These are phyloP conservation scores for Drosophila kuntzei DNA, from an alignment of 2,888 invertebrate species.

Conservation along the genomic window DNA sequence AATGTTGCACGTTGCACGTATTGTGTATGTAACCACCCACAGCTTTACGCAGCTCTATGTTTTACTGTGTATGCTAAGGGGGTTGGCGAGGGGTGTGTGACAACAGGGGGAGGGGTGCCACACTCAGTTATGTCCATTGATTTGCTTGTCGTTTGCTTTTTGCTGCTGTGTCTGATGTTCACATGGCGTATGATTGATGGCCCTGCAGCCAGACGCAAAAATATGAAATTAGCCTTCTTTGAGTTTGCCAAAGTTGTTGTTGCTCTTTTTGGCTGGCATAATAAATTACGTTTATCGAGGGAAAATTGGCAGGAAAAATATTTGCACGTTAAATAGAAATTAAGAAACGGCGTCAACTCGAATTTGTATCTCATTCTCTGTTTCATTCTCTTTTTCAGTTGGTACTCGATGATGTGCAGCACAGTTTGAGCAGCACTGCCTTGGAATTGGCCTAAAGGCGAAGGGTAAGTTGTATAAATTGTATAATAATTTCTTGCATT, in stretches of 20 bases:
- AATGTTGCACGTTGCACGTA: slow-evolving; percentile 15
- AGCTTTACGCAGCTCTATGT: slow-evolving; percentile 26
- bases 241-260: slow-evolving; percentile 30
- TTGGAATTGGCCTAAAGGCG: slow-evolving; percentile 14
- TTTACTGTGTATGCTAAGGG: background rate
- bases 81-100: background rate
- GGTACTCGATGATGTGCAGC: slow-evolving; percentile 24
- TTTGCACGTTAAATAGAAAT: slow-evolving; percentile 76
- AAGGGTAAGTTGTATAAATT: slow-evolving; percentile 33
- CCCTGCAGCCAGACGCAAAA: slow-evolving; percentile 68
- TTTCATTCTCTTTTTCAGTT: background rate
- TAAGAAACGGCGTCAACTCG: slow-evolving; percentile 45
- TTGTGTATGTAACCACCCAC: slow-evolving; percentile 48
- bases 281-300: slow-evolving; percentile 70
- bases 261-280: slow-evolving; percentile 39
- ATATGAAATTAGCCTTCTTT: slow-evolving; percentile 67
- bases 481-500: slow-evolving; percentile 38
- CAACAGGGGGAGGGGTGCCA: background rate
- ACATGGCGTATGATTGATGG: slow-evolving; percentile 81
- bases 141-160: slow-evolving; percentile 40
- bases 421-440: slow-evolving; percentile 28
- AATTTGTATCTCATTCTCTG: slow-evolving; percentile 5
- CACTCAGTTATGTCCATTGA: slow-evolving; percentile 41
- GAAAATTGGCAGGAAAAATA: slow-evolving; percentile 72
- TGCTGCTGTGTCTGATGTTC: slow-evolving; percentile 57